Percentiles rank a stretch among this genome's conserved stretches.
Evolutionary conservation across 2,113 vertebrate species (phyloP).

Genomic region (Actenoides lindsayi): DNA sequence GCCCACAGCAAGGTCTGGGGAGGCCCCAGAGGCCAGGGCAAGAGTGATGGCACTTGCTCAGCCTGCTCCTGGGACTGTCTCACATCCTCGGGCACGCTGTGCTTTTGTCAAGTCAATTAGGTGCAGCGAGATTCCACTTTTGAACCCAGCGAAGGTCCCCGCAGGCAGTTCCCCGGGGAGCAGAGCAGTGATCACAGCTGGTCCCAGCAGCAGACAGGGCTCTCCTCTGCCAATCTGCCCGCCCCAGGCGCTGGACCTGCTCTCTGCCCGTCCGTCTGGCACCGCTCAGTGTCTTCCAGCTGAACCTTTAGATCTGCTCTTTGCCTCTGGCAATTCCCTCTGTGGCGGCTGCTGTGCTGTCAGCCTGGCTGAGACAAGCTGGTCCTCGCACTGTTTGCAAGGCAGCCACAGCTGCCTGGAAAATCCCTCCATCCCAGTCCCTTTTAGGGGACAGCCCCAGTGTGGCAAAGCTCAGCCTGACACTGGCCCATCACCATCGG

Average conservation of each 20-base stretch:
- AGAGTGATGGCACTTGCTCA: fast-evolving
- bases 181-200: not conserved
- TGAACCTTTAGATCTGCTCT: not conserved
- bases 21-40: not conserved
- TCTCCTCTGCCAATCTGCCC: not conserved
- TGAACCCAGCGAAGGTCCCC: not conserved
- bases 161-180: not conserved
- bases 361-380: not conserved
- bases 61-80: not conserved
- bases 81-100: fast-evolving
- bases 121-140: not conserved
- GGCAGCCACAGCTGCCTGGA: not conserved
- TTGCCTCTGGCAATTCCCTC: not conserved
- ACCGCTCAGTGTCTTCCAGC: not conserved
- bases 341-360: not conserved
- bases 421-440: not conserved
- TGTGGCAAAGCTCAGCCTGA: not conserved
- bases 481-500: not conserved
- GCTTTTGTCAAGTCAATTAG: not conserved
- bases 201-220: not conserved
- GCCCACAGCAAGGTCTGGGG: not conserved
- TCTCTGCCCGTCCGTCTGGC: not conserved
- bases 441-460: not conserved
- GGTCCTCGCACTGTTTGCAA: fast-evolving
- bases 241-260: not conserved